phyloP scores from a whole-genome alignment of 2,888 invertebrate species.

The Oasisia sp. region DNA sequence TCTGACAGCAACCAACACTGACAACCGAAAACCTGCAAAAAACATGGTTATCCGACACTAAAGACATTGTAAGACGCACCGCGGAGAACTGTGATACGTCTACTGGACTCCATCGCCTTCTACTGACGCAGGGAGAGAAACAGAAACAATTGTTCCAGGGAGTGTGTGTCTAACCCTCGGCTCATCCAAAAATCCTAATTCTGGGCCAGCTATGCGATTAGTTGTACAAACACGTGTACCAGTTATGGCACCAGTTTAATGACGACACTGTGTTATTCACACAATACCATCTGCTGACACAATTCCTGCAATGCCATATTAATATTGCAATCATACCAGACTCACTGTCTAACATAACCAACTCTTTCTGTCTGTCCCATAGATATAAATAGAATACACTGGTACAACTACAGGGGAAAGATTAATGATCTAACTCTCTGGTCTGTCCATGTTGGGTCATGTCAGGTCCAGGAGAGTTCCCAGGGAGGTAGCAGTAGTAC shows the following conservation, averaged over 20 bases:
- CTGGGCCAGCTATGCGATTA: not conserved
- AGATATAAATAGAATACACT: too few species aligned
- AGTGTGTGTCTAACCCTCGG: not conserved
- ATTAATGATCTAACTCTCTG: too few species aligned
- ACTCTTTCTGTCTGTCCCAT: not conserved
- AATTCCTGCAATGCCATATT: not conserved
- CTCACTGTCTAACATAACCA: not conserved
- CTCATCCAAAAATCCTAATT: not conserved
- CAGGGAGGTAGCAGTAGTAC: too few species aligned
- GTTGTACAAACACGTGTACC: not conserved
- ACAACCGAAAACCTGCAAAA: not conserved
- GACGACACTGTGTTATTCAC: not conserved
- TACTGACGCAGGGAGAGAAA: not conserved
- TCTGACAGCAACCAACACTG: too few species aligned
- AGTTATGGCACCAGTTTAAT: not conserved
- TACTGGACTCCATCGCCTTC: not conserved
- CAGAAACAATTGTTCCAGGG: not conserved
- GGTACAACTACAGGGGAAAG: too few species aligned
- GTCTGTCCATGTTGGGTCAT: not conserved
- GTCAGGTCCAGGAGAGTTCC: not conserved
- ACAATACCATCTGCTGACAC: not conserved
- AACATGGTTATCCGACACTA: not conserved
- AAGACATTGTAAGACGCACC: not conserved
- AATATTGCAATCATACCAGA: not conserved
- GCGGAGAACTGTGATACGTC: not conserved